These are phyloP conservation scores for Acromyrmex charruanus DNA, from an alignment of 1,140 invertebrate genomes.

Conservation along the genomic window DNA sequence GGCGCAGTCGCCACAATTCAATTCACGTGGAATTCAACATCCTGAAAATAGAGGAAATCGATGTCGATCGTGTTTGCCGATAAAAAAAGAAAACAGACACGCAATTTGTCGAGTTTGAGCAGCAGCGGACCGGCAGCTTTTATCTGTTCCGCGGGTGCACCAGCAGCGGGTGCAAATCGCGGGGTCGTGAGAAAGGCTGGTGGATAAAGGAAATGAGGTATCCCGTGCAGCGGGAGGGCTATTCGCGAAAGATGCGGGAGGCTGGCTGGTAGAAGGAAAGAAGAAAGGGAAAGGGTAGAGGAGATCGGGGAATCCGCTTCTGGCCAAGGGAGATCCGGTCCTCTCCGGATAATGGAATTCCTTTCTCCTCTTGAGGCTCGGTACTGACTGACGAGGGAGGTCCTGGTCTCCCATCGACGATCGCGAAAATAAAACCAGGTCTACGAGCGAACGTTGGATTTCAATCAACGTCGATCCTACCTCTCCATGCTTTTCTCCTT, in stretches of 20 bases:
- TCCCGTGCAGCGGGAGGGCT: slow-evolving; percentile 60
- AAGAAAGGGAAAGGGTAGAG: slow-evolving; percentile 10
- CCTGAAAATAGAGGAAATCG: slow-evolving; percentile 19
- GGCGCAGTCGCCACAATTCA: slow-evolving; percentile 13
- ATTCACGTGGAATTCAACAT: slow-evolving; percentile 49
- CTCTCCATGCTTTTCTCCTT: slow-evolving; percentile 57
- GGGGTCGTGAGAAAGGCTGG: slow-evolving; percentile 69
- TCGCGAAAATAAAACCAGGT: slow-evolving; percentile 67
- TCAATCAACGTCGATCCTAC: slow-evolving; percentile 61
- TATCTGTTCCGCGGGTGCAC: slow-evolving; percentile 3
- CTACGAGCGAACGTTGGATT: slow-evolving; percentile 47
- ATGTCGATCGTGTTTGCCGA: slow-evolving; percentile 33
- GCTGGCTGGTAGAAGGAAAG: not conserved
- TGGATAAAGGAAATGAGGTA: slow-evolving; percentile 78
- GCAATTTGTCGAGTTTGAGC: slow-evolving; percentile 65
- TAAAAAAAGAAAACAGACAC: slow-evolving; percentile 45
- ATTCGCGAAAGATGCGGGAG: slow-evolving; percentile 56
- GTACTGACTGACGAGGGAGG: slow-evolving; percentile 56
- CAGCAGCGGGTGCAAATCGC: slow-evolving; percentile 51
- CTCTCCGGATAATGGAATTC: slow-evolving; percentile 76
- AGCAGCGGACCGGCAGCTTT: slow-evolving; percentile 12
- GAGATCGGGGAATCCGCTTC: slow-evolving; percentile 22
- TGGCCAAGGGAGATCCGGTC: slow-evolving; percentile 57
- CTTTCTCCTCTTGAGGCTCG: slow-evolving; percentile 64
- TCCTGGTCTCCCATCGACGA: slow-evolving; percentile 47